Percentiles rank a stretch among this genome's conserved stretches.
Conservation (phyloP, 2,888 invertebrate species). For the Xanthia togata region DNA sequence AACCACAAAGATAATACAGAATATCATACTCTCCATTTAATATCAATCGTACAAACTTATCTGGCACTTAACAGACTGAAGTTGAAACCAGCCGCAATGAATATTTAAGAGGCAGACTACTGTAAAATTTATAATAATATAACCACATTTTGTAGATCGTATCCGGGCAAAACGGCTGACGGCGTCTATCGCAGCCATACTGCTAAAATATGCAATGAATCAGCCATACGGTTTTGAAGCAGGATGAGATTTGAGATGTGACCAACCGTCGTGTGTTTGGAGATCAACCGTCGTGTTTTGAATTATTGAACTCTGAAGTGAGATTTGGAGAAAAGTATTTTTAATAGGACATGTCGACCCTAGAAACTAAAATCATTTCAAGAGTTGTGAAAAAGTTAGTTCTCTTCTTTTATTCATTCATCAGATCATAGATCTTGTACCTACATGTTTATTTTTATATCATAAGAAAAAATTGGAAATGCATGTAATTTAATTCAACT, state of each 20-base stretch:
- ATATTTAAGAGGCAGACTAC: constrained; percentile 58
- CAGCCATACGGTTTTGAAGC: constrained; percentile 28
- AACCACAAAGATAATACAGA: constrained; percentile 14
- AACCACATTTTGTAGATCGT: constrained; percentile 63
- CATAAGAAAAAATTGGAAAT: background rate
- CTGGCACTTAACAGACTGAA: constrained; percentile 40
- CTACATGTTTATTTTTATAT: no score
- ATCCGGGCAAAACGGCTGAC: constrained; percentile 39
- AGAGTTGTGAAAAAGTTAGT: background rate
- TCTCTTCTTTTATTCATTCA: no score
- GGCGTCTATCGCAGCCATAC: constrained; percentile 39
- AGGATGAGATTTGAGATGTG: constrained; percentile 34
- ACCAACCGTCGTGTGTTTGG: constrained; percentile 24
- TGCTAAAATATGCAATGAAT: constrained; percentile 62
- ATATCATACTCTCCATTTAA: constrained; percentile 21
- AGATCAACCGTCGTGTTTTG: background rate
- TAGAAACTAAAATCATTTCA: background rate
- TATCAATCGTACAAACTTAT: constrained; percentile 38
- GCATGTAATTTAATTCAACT: background rate
- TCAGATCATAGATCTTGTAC: no score
- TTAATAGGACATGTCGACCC: background rate
- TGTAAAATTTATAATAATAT: constrained; percentile 58
- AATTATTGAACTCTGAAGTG: background rate
- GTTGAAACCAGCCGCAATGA: constrained; percentile 43
- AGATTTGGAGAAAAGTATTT: background rate